Evolutionary conservation across 2,888 invertebrate species (phyloP), one percentile per base, ranked within the genome.

Genomic region (Amiota communis): DNA sequence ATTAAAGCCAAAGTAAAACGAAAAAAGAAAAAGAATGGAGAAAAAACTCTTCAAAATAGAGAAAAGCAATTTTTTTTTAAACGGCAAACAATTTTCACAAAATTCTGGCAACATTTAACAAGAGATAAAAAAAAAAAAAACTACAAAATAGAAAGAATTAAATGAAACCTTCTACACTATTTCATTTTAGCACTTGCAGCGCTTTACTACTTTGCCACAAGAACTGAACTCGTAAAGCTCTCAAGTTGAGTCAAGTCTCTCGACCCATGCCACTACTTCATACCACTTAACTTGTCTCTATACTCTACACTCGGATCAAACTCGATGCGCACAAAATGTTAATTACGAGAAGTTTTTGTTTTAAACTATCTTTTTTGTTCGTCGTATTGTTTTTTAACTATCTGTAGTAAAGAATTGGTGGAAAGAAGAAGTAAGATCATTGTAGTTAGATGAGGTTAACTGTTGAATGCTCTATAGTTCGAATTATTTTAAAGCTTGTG

Each of bases 71-170:
- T 65, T 59, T 65, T 59, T 23, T 65, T 65, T 65, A 49, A 48
- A n/a, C 65, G 17, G 47, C 17, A 65, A 65, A 65, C 65, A 65
- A 65, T 65, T 65, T 49, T 20, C 65, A 65, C 65, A 65, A 65
- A 63, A 65, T 9, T 49, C 48, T 65, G 49, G 65, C 9, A 65
- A 65, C 65, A 65, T 65, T 65, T 59, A 59, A 59, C 59, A 20
- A 13, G 59, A 13, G 1, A 11, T 6, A 49, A 48, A 48, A 9
- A 48, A 49, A 17, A 65, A 49, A 36, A 48, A 64, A 47, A 15
- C 64, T 48, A 8, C 15, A 48, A 64, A 47, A 63, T 13, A 65
- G 48, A 49, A 12, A 59, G 20, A 59, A 59, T 20, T 59, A 59
- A 59, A 59, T 20, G 48, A 47, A 48, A 47, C 48, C 36, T 64